Evolutionary conservation across 2,113 vertebrate genomes (phyloP).

Genomic region (Thomomys bottae): DNA sequence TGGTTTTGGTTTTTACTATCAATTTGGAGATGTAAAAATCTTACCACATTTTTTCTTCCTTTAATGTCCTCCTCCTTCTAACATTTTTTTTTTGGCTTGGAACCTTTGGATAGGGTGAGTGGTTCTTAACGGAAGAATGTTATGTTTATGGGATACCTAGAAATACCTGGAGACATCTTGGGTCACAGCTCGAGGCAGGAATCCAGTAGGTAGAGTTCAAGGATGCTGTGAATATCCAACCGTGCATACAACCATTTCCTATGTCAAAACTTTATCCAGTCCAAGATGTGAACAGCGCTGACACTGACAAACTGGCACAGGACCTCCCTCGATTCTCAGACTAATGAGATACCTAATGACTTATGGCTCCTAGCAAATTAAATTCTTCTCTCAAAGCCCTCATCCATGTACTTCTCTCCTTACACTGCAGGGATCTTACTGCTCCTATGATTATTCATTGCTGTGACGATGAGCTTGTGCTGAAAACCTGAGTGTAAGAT

Average conservation of each 20-base stretch:
- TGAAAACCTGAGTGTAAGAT: not conserved
- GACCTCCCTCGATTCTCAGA: not conserved
- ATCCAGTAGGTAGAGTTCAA: not conserved
- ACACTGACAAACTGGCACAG: not conserved
- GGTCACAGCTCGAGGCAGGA: not conserved
- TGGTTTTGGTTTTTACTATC: not conserved
- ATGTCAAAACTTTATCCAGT: not conserved
- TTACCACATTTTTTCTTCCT: not conserved
- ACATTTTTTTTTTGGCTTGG: not conserved
- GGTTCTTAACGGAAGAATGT: not conserved
- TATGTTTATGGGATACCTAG: not conserved
- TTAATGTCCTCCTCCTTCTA: not conserved
- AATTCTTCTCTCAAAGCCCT: not conserved
- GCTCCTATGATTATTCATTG: not conserved
- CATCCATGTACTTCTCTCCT: not conserved
- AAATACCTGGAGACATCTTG: not conserved
- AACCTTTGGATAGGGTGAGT: not conserved
- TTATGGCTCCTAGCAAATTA: not conserved
- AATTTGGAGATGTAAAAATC: slow-evolving; percentile 39
- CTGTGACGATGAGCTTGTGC: not conserved
- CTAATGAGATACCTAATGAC: not conserved
- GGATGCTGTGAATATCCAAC: not conserved
- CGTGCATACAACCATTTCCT: not conserved
- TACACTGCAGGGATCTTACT: not conserved
- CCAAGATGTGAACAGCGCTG: not conserved